Evolutionary conservation across 1,140 invertebrate species (phyloP), one percentile per base, ranked within the genome.

Genomic region (Hetaerina americana): DNA sequence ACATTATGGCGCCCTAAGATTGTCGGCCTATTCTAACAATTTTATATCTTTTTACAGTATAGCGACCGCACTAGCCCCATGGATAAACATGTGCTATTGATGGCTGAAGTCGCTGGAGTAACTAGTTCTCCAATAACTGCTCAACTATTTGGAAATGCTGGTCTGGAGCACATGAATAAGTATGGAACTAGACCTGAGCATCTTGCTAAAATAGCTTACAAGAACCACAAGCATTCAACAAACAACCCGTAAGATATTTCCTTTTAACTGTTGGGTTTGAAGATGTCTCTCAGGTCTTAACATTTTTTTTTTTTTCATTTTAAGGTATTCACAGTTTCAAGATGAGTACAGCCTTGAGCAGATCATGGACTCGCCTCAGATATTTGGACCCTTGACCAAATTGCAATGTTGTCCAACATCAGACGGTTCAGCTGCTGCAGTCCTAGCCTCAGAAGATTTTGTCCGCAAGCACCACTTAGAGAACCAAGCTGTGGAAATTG

Each of bases 391-490:
- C 0, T 82, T 99, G 15, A 98, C 96, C 6, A 97, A 97, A 80
- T 82, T 98, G 15, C 95, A 97, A 78, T 98, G 97, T 80, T 98
- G 96, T 79, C 97, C 97, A 25, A 99, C 96, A 0, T 97, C 95
- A 27, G 96, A 99, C 84, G 97, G 97, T 10, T 88, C 94, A 22
- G 97, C 93, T 25, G 95, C 95, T 29, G 95, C 90, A 0, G 87
- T 99, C 74, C 76, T 99, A 22, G 95, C 89, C 66, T 96, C 91
- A 66, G 95, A 98, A 82, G 87, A 91, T 1, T 98, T 97, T 82
- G 95, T 99, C 1, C 86, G 84, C 71, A 84, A 85, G 29, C 89
- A 96, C 79, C 89, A 89, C 26, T 82, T 99, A 1, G 88, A 97
- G 78, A 79, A 83, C 3, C 89, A 91, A 79, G 96, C 97, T 31